A percentile compares a stretch with the other conserved stretches of the same genome.
Evolutionary conservation across 2,113 vertebrate species (phyloP).

Genomic region (Sminthopsis crassicaudata): DNA sequence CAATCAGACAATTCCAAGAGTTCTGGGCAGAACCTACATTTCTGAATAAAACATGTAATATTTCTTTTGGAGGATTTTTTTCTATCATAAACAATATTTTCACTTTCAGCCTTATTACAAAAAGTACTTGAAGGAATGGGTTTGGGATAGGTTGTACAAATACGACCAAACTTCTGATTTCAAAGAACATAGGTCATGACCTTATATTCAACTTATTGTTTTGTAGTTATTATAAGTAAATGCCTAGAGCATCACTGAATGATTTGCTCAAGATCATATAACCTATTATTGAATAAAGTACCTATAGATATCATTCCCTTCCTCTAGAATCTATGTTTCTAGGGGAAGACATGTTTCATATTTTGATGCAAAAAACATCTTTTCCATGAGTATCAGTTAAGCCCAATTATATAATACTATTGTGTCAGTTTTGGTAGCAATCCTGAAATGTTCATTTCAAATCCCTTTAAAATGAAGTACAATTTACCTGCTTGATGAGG

Average conservation of each 20-base stretch:
- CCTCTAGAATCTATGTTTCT: too few species aligned
- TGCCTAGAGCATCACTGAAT: too few species aligned
- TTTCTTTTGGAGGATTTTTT: rapidly evolving
- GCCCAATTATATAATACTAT: background rate
- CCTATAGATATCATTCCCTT: rapidly evolving
- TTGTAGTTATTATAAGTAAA: too few species aligned
- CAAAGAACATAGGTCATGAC: too few species aligned
- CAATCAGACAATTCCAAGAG: rapidly evolving
- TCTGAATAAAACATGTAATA: background rate
- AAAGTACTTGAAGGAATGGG: background rate
- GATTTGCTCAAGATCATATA: too few species aligned
- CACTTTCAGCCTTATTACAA: rapidly evolving
- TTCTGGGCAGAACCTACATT: too few species aligned
- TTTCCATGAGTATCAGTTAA: background rate
- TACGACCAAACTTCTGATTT: too few species aligned
- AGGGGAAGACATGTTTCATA: background rate
- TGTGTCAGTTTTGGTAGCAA: background rate
- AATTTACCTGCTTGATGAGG: constrained; percentile 91
- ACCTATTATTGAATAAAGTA: rapidly evolving
- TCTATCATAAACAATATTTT: rapidly evolving
- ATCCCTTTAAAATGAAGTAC: rapidly evolving
- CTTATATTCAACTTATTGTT: too few species aligned
- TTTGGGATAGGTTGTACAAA: too few species aligned
- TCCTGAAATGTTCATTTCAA: background rate
- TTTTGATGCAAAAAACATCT: background rate